Evolutionary conservation across 2,888 invertebrate species (phyloP).

Genomic region (Leptinotarsa peninsularis): DNA sequence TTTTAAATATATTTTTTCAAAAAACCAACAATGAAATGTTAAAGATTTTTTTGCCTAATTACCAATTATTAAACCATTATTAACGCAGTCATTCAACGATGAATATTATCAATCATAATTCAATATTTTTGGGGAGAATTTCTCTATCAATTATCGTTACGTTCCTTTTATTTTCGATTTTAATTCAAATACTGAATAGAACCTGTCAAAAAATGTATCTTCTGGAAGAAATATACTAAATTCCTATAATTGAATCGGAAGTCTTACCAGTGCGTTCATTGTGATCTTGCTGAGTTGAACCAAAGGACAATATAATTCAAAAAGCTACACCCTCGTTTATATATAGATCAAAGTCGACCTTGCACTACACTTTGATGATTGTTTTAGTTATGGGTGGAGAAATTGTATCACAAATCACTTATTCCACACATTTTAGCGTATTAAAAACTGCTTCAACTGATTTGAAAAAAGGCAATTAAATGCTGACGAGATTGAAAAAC

Average conservation of each 20-base stretch:
- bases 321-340: constrained; percentile 49
- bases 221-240: background rate
- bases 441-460: constrained; percentile 1
- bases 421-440: constrained; percentile 10
- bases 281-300: constrained; percentile 36
- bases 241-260: background rate
- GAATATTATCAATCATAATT: no score
- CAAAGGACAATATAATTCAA: constrained; percentile 26
- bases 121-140: no score
- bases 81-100: no score
- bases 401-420: constrained; percentile 23
- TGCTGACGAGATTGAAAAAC: no score
- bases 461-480: background rate
- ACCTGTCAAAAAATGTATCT: no score
- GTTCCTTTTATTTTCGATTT: no score
- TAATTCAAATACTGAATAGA: no score
- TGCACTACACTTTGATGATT: constrained; percentile 37
- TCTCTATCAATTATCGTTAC: no score
- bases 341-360: constrained; percentile 47
- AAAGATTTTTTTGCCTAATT: no score
- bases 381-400: constrained; percentile 18
- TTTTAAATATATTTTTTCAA: no score
- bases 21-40: no score
- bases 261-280: constrained; percentile 49
- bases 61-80: no score